phyloP scores from a whole-genome alignment of 2,113 vertebrate species.

The Hypomesus transpacificus region DNA sequence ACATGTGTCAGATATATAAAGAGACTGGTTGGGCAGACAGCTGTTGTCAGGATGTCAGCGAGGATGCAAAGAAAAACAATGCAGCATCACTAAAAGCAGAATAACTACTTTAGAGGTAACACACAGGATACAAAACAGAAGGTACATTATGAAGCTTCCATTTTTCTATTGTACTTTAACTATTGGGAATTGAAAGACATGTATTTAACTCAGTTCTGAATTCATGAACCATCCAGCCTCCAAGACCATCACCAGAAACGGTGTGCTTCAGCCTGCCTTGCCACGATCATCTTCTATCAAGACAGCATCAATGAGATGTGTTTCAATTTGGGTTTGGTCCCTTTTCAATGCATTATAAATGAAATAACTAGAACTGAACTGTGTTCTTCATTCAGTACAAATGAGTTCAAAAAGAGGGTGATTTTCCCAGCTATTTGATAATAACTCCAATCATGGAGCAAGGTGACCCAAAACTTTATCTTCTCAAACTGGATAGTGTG shows the following conservation, averaged over 20 bases:
- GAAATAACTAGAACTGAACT: background rate
- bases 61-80: too few relatives aligned
- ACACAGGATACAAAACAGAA: background rate
- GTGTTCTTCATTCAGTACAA: constrained; percentile 1
- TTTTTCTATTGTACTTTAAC: too few relatives aligned
- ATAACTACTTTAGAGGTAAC: background rate
- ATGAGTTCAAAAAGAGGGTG: background rate
- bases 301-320: background rate
- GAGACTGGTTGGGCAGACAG: too few relatives aligned
- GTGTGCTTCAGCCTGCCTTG: too few relatives aligned
- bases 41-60: too few relatives aligned
- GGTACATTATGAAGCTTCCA: background rate
- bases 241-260: too few relatives aligned
- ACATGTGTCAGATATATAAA: background rate
- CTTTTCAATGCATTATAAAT: constrained; percentile 1
- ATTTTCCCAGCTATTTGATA: constrained; percentile 14
- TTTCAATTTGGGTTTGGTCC: background rate
- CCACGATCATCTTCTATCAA: background rate
- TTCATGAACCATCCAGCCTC: too few relatives aligned
- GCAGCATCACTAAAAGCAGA: too few relatives aligned
- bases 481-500: constrained; percentile 8
- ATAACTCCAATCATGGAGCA: constrained; percentile 18
- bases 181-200: background rate
- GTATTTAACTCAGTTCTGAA: background rate
- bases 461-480: constrained; percentile 18